Conservation (phyloP, 2,797 vertebrate genomes). For the Tiaroga cobitis region DNA sequence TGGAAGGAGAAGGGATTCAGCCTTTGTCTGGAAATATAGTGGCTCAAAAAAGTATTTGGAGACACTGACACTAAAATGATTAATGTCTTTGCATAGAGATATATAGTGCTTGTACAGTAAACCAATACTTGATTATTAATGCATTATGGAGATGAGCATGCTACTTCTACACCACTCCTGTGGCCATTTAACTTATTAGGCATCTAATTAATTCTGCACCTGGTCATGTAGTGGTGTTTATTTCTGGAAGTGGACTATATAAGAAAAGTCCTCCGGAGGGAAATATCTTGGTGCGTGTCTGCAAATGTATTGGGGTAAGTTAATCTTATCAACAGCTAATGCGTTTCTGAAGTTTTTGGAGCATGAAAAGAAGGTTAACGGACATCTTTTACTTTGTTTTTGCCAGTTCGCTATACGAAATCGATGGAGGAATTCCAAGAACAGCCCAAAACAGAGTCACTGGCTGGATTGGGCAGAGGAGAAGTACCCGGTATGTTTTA, state of each 20-base stretch:
- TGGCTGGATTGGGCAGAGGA: slow-evolving; percentile 98
- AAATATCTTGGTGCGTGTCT: slow-evolving; percentile 87
- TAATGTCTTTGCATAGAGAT: no score
- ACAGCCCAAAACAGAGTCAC: slow-evolving; percentile 80
- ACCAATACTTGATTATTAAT: no score
- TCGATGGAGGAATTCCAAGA: slow-evolving; percentile 78
- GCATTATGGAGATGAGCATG: no score
- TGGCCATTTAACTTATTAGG: background rate
- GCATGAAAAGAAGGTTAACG: background rate
- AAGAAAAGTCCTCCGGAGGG: slow-evolving; percentile 89
- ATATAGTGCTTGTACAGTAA: no score
- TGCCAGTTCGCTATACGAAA: slow-evolving; percentile 89
- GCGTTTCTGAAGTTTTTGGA: background rate
- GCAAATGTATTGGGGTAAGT: slow-evolving; percentile 90
- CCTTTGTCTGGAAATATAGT: background rate
- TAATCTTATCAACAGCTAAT: slow-evolving; percentile 1
- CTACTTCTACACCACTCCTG: background rate
- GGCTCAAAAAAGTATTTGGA: no score
- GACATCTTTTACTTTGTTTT: slow-evolving; percentile 40
- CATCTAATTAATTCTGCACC: background rate
- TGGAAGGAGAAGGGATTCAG: background rate
- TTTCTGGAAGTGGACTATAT: slow-evolving; percentile 88
- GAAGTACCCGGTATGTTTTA: slow-evolving; percentile 83
- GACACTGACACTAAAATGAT: no score
- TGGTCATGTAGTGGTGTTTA: slow-evolving; percentile 85